Percentiles rank a stretch among this genome's conserved stretches.
These are phyloP conservation scores for Camponotus fellah DNA, from an alignment of 2,888 invertebrate species.

Conservation along the genomic window DNA sequence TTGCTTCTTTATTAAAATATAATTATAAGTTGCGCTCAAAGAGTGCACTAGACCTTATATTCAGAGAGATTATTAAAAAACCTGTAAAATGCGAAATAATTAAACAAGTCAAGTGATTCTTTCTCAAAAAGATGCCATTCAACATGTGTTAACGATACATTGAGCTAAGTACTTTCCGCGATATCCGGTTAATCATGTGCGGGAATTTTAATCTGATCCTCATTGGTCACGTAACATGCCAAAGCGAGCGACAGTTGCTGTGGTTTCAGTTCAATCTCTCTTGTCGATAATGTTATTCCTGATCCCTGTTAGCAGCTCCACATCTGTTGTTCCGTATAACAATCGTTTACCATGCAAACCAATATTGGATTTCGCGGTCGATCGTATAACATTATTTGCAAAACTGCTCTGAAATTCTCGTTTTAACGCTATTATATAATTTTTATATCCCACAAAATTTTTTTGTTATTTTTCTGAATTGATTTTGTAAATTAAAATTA, in stretches of 20 bases:
- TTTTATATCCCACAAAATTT: neutral
- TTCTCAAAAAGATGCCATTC: neutral
- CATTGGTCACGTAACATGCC: neutral
- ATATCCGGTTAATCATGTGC: constrained; percentile 17
- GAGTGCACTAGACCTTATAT: constrained; percentile 31
- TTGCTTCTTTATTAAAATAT: constrained; percentile 2
- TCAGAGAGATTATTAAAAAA: constrained; percentile 37
- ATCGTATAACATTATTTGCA: neutral
- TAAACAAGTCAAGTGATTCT: constrained; percentile 33
- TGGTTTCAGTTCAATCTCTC: constrained; percentile 12
- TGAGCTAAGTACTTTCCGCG: neutral
- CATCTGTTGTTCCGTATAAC: neutral
- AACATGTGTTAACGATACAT: neutral
- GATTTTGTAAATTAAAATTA: neutral
- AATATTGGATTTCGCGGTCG: constrained; percentile 26
- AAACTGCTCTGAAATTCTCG: neutral
- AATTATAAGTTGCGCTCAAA: neutral
- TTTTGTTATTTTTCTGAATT: neutral
- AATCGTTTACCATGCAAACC: constrained; percentile 25
- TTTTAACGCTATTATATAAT: neutral
- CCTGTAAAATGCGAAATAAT: constrained; percentile 53
- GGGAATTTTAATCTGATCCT: constrained; percentile 44
- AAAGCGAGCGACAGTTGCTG: neutral
- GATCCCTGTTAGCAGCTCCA: neutral
- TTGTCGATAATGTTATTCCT: constrained; percentile 23